phyloP scores from a whole-genome alignment of 2,888 invertebrate genomes.

The Agrochola macilenta region DNA sequence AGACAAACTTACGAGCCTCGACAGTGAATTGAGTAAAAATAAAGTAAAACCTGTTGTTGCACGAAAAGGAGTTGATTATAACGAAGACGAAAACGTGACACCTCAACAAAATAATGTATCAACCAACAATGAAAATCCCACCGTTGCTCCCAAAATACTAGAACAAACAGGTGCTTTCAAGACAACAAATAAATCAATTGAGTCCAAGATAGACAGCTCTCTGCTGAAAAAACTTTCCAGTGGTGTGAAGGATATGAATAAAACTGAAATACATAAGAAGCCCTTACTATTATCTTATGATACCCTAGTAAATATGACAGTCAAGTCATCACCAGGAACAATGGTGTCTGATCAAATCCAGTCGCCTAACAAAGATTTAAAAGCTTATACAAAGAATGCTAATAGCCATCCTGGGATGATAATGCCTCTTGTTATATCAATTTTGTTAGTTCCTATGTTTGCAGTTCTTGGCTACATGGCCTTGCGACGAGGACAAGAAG shows the following conservation, averaged over 20 bases:
- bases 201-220: constrained; percentile 35
- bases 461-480: constrained; percentile 92
- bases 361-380: constrained; percentile 68
- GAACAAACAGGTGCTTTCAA: constrained; percentile 8
- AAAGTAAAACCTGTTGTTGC: constrained; percentile 73
- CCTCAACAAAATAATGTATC: constrained; percentile 38
- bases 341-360: constrained; percentile 70
- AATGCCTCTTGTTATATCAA: constrained; percentile 93
- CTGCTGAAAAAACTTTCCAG: constrained; percentile 35
- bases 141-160: constrained; percentile 30
- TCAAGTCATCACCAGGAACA: constrained; percentile 70
- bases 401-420: constrained; percentile 92
- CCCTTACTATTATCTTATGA: constrained; percentile 79
- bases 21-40: constrained; percentile 71
- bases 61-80: constrained; percentile 75
- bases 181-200: constrained; percentile 29
- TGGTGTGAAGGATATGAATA: constrained; percentile 51
- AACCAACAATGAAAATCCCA: constrained; percentile 45
- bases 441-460: constrained; percentile 94
- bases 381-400: constrained; percentile 69
- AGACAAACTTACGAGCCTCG: constrained; percentile 68
- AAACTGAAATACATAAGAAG: constrained; percentile 73
- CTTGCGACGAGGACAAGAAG: constrained; percentile 93
- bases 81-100: constrained; percentile 39
- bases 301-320: constrained; percentile 72